Percentiles rank a stretch among this genome's conserved stretches.
These are phyloP conservation scores for Pitangus sulphuratus DNA, from an alignment of 2,797 vertebrate genomes.

Conservation along the genomic window DNA sequence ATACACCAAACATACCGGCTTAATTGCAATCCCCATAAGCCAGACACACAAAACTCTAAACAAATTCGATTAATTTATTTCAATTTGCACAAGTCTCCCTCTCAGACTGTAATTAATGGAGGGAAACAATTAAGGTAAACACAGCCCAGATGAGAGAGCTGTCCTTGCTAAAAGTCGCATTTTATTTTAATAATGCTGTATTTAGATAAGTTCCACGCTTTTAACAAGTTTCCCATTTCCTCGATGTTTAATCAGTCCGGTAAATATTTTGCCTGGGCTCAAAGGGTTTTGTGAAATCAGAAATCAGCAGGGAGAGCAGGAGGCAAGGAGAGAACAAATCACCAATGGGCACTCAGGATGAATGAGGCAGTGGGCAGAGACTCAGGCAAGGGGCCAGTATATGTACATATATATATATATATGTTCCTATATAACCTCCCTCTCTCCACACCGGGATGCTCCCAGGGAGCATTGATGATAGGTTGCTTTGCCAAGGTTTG, in stretches of 20 bases:
- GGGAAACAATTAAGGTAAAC: conserved; percentile 59
- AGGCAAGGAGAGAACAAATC: not conserved
- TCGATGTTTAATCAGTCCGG: not conserved
- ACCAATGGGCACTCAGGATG: accelerated
- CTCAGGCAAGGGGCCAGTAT: not conserved
- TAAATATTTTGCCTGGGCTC: conserved; percentile 23
- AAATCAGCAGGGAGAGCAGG: not conserved
- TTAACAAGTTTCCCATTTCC: conserved; percentile 27
- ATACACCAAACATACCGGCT: conserved; percentile 16
- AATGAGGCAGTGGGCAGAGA: not conserved
- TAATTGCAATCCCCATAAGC: conserved; percentile 56
- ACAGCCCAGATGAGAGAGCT: conserved; percentile 1
- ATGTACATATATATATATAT: too few species aligned
- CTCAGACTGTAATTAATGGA: conserved; percentile 60
- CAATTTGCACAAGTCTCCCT: conserved; percentile 59
- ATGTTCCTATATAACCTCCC: not conserved
- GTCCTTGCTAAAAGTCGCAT: conserved; percentile 47
- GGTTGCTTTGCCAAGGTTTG: not conserved
- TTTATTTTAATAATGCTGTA: conserved; percentile 24
- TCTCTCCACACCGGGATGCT: not conserved
- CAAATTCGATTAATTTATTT: conserved; percentile 70
- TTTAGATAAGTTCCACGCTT: not conserved
- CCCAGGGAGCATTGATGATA: accelerated
- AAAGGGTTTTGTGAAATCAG: not conserved
- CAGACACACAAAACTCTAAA: conserved; percentile 50